Evolutionary conservation across 1,140 invertebrate species (phyloP).

Genomic region (Drosophila varians): DNA sequence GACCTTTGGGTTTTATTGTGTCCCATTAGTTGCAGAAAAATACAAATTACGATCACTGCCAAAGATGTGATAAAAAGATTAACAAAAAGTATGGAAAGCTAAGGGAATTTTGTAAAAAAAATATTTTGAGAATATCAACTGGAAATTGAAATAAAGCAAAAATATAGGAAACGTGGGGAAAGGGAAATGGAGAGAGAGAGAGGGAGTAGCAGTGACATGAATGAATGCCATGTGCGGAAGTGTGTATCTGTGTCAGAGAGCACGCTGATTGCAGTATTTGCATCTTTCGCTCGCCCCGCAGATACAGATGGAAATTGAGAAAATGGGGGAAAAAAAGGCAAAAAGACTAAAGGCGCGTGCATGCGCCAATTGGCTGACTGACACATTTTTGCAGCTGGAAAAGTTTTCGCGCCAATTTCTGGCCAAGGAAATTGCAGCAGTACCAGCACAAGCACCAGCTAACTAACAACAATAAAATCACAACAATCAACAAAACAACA

Average conservation of each 20-base stretch:
- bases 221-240: conserved; percentile 65
- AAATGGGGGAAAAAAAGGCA: conserved; percentile 2
- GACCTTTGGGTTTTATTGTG: background rate
- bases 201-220: conserved; percentile 56
- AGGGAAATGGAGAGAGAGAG: conserved; percentile 6
- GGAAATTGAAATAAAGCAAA: background rate
- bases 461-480: conserved; percentile 56
- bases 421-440: conserved; percentile 54
- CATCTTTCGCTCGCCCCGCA: conserved; percentile 12
- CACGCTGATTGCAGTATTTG: conserved; percentile 44
- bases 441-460: background rate
- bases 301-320: too few relatives aligned
- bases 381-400: conserved; percentile 70
- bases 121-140: too few relatives aligned
- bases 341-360: conserved; percentile 27
- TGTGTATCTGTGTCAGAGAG: conserved; percentile 50
- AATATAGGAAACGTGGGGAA: conserved; percentile 2
- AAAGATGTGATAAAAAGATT: too few relatives aligned
- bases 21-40: too few relatives aligned
- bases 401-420: conserved; percentile 75
- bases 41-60: too few relatives aligned
- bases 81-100: too few relatives aligned
- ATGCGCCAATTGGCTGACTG: conserved; percentile 63
- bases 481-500: conserved; percentile 47
- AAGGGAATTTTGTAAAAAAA: too few relatives aligned